These are phyloP conservation scores for Smutsia gigantea DNA, from an alignment of 2,797 vertebrate species.

Conservation along the genomic window DNA sequence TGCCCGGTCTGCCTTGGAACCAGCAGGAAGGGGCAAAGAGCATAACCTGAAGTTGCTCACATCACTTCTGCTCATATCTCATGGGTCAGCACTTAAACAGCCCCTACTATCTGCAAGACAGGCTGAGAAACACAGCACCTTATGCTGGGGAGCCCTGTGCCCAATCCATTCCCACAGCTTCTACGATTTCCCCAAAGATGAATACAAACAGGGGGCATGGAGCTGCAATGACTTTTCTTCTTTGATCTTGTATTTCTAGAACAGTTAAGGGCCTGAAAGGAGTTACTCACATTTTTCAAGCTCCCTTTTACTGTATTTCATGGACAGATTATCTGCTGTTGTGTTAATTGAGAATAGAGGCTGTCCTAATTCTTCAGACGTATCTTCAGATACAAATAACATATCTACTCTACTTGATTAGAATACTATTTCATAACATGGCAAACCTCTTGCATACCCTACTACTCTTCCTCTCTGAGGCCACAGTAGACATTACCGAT, in stretches of 20 bases:
- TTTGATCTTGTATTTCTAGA: constrained; percentile 17
- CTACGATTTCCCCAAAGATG: neutral
- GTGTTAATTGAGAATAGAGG: neutral
- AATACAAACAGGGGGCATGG: neutral
- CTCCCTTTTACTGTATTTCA: neutral
- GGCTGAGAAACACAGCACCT: neutral
- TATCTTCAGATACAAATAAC: neutral
- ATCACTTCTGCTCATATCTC: neutral
- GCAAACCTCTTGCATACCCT: neutral
- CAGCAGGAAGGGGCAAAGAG: neutral
- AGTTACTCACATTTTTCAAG: neutral
- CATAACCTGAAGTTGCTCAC: neutral
- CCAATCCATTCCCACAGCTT: neutral
- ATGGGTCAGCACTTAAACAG: neutral
- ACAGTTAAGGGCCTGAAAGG: neutral
- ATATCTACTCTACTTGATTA: neutral
- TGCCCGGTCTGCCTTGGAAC: neutral
- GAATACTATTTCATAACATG: neutral
- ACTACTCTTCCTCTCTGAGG: neutral
- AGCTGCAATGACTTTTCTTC: neutral
- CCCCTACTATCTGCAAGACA: neutral
- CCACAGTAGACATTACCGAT: neutral
- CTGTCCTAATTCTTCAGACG: neutral
- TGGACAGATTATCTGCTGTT: neutral
- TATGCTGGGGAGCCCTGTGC: neutral